Evolutionary conservation across 2,888 invertebrate genomes (phyloP).

Genomic region (Cabera pusaria): DNA sequence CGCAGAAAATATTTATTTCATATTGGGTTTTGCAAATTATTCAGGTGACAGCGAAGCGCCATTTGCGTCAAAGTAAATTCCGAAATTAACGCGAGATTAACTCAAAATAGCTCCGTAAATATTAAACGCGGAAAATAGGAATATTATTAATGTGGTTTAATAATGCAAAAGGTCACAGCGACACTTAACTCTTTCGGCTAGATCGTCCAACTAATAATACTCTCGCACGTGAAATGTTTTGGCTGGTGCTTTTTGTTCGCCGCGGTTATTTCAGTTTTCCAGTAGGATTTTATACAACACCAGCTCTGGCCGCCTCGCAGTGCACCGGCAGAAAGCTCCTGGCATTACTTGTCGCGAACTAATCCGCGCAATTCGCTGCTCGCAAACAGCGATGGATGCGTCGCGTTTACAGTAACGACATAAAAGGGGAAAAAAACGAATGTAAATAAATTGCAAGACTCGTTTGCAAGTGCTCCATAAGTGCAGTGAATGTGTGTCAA

Average conservation of each 20-base stretch:
- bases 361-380: conserved; percentile 36
- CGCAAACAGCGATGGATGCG: conserved; percentile 44
- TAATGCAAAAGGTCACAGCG: conserved; percentile 64
- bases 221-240: conserved; percentile 81
- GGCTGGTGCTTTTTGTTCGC: conserved; percentile 83
- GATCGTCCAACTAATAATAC: conserved; percentile 83
- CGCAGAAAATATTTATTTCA: conserved; percentile 35
- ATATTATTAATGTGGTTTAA: conserved; percentile 59
- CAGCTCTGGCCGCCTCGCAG: conserved; percentile 74
- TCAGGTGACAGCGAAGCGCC: conserved; percentile 47
- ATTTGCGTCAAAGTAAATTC: conserved; percentile 57
- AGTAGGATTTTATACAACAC: conserved; percentile 81
- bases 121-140: conserved; percentile 51
- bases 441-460: conserved; percentile 31
- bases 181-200: conserved; percentile 80
- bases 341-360: conserved; percentile 31
- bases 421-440: conserved; percentile 36
- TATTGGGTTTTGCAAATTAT: conserved; percentile 41
- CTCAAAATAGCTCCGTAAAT: conserved; percentile 41
- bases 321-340: conserved; percentile 50
- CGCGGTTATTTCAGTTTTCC: conserved; percentile 83
- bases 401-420: conserved; percentile 36
- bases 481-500: conserved; percentile 70
- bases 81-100: conserved; percentile 27
- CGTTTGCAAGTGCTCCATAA: conserved; percentile 41